Conservation (phyloP, 2,113 vertebrate genomes). For the Colius striatus region DNA sequence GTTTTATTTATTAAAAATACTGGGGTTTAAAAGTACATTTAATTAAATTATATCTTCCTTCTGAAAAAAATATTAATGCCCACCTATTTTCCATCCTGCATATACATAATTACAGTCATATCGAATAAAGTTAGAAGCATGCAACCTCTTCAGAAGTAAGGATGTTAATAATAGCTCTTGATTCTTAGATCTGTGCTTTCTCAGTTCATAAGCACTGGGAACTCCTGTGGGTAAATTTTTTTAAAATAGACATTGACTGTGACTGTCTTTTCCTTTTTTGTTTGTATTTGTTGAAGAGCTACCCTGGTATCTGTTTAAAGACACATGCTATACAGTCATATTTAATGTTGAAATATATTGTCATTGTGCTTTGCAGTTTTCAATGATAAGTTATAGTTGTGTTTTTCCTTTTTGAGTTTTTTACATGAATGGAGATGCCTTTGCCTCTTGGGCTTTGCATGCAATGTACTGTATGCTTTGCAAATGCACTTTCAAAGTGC, state of each 20-base stretch:
- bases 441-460: neutral
- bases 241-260: constrained; percentile 29
- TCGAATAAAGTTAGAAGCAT: neutral
- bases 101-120: neutral
- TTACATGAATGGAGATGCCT: neutral
- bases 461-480: neutral
- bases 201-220: constrained; percentile 24
- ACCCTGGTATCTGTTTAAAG: constrained; percentile 39
- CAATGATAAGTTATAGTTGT: neutral
- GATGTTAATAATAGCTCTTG: neutral
- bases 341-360: constrained; percentile 3
- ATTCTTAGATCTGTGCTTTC: constrained; percentile 23
- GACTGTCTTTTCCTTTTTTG: constrained; percentile 45
- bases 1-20: neutral
- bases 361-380: neutral
- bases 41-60: neutral
- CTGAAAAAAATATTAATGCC: neutral
- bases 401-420: neutral
- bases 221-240: constrained; percentile 42
- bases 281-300: constrained; percentile 27
- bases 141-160: neutral
- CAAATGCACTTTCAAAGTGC: neutral
- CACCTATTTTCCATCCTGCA: neutral
- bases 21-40: neutral
- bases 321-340: neutral